A percentile compares a stretch with the other conserved stretches of the same genome.
Evolutionary conservation across 2,113 vertebrate genomes (phyloP).

Genomic region (Salvator merianae): DNA sequence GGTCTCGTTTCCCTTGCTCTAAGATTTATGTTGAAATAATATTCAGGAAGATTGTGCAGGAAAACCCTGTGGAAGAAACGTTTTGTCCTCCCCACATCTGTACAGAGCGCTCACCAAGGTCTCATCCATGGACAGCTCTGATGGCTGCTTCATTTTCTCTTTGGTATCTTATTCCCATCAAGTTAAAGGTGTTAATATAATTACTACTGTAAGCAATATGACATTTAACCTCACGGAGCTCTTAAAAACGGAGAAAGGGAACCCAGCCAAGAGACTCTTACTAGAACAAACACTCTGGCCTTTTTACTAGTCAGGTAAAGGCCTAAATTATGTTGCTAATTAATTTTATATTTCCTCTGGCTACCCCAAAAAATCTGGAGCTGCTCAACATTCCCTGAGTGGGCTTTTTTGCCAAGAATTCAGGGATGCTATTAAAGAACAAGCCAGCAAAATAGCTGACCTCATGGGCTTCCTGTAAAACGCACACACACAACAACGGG

Average conservation of each 20-base stretch:
- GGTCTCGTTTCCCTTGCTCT: neutral
- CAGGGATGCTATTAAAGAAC: slow-evolving; percentile 70
- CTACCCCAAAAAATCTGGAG: slow-evolving; percentile 71
- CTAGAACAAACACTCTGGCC: slow-evolving; percentile 71
- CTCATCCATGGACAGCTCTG: neutral
- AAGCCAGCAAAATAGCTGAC: slow-evolving; percentile 66
- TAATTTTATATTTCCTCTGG: slow-evolving; percentile 82
- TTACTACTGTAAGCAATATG: slow-evolving; percentile 59
- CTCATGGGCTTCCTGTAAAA: slow-evolving; percentile 67
- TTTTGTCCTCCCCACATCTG: neutral
- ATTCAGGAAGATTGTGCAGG: neutral
- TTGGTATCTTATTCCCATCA: slow-evolving; percentile 28
- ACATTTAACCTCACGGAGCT: slow-evolving; percentile 51
- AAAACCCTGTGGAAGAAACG: neutral
- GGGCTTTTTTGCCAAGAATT: slow-evolving; percentile 67
- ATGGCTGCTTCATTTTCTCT: slow-evolving; percentile 16
- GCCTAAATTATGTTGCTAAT: slow-evolving; percentile 78
- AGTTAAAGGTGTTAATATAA: slow-evolving; percentile 54
- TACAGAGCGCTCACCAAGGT: no score
- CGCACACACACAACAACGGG: neutral
- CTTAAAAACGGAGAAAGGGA: slow-evolving; percentile 59
- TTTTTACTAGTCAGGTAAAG: slow-evolving; percentile 79
- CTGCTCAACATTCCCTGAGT: slow-evolving; percentile 53
- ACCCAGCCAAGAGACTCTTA: slow-evolving; percentile 69
- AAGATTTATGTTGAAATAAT: neutral